phyloP scores from a whole-genome alignment of 2,888 invertebrate genomes.

The Andrena haemorrhoa region DNA sequence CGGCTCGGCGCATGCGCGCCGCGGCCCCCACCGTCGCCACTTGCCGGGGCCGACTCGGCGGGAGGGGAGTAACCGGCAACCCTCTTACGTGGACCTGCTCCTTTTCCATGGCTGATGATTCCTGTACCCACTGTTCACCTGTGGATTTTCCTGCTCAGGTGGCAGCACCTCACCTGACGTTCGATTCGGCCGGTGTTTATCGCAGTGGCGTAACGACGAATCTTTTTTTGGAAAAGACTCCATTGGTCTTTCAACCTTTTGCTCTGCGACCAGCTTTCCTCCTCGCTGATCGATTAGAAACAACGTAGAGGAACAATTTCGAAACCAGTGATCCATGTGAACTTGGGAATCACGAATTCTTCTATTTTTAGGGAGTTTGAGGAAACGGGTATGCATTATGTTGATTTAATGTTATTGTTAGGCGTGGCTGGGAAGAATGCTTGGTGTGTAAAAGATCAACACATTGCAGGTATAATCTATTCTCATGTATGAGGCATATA shows the following conservation, averaged over 20 bases:
- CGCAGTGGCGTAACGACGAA: constrained; percentile 48
- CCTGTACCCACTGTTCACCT: constrained; percentile 57
- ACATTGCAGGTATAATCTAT: too few relatives aligned
- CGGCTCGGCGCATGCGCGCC: constrained; percentile 70
- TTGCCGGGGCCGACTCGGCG: constrained; percentile 27
- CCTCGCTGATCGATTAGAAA: too few relatives aligned
- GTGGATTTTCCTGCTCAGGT: constrained; percentile 71
- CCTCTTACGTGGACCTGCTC: constrained; percentile 71
- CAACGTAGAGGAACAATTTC: too few relatives aligned
- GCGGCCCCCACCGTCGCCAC: constrained; percentile 30
- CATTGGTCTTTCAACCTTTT: background rate
- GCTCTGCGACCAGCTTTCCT: background rate
- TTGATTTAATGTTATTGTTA: too few relatives aligned
- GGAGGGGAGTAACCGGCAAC: constrained; percentile 68
- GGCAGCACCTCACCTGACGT: constrained; percentile 74
- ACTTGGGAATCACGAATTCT: too few relatives aligned
- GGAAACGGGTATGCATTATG: too few relatives aligned
- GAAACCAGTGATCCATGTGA: too few relatives aligned
- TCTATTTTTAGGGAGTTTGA: too few relatives aligned
- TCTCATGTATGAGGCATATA: too few relatives aligned
- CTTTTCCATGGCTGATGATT: constrained; percentile 51
- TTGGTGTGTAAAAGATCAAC: too few relatives aligned
- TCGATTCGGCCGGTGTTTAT: constrained; percentile 42
- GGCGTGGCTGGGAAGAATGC: too few relatives aligned
- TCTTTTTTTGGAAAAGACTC: constrained; percentile 7